Evolutionary conservation across 2,888 invertebrate species (phyloP).

Genomic region (Cryptus armator): DNA sequence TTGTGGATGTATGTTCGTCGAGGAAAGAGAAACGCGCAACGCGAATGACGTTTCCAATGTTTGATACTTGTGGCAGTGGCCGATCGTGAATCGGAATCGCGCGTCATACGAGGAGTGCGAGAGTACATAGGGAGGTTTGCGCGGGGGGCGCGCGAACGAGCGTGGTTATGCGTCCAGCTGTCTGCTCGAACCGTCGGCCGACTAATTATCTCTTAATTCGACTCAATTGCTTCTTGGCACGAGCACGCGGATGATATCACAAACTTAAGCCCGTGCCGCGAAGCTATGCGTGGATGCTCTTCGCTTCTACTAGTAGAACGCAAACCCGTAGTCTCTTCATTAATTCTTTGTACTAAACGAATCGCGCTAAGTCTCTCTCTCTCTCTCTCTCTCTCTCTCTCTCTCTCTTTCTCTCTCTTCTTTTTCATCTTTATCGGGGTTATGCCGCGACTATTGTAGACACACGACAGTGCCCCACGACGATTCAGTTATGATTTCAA

Average conservation of each 20-base stretch:
- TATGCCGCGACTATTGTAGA: neutral
- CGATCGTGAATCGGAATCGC: slow-evolving; percentile 49
- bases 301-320: slow-evolving; percentile 45
- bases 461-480: neutral
- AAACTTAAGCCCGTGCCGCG: slow-evolving; percentile 59
- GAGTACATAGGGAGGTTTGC: neutral
- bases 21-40: neutral
- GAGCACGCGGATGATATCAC: slow-evolving; percentile 74
- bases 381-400: slow-evolving; percentile 10
- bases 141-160: slow-evolving; percentile 1
- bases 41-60: slow-evolving; percentile 35
- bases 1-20: slow-evolving; percentile 1
- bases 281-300: slow-evolving; percentile 1
- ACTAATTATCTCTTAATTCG: slow-evolving; percentile 81
- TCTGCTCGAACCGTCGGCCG: slow-evolving; percentile 75
- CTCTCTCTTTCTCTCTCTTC: neutral
- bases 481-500: slow-evolving; percentile 21
- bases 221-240: slow-evolving; percentile 79
- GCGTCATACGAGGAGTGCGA: slow-evolving; percentile 15
- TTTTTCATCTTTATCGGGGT: neutral
- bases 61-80: slow-evolving; percentile 14
- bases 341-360: slow-evolving; percentile 52
- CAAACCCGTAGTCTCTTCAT: slow-evolving; percentile 24
- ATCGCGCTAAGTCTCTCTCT: slow-evolving; percentile 19
- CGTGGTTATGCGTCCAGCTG: slow-evolving; percentile 78